Base-by-base conservation (phyloP, 2,888 invertebrate species). In the Galerucella pusilla region DNA sequence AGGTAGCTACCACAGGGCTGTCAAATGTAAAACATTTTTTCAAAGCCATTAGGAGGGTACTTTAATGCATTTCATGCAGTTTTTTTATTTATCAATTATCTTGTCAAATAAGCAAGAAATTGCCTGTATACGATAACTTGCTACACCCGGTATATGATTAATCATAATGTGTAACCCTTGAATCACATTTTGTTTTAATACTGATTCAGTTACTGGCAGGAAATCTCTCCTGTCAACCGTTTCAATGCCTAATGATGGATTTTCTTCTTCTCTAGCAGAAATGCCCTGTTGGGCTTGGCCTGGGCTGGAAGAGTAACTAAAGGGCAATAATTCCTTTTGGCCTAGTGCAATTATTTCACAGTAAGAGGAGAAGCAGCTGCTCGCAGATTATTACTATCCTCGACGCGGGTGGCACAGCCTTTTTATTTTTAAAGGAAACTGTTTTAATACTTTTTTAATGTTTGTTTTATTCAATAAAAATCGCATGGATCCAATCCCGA, bases 361-460 rank as follows among this genome's bases (percentile, higher is more conserved):
- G 61, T 63, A 45, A 46, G 46, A 49, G 46, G 68, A 46, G 83
- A 80, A 78, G 80, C 84, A 84, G 84, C 81, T 84, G 84, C 75
- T 78, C 75, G 75, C 75, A 81, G 84, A 83, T 83, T 84, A 84
- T 84, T 83, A 81, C 82, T 80, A 73, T 78, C 75, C 77, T 73
- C 68, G 45, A 59, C 75, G 80, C 1, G 2, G 16, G 49, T 16
- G 68, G 68, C n/a, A 54, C 66, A 11, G 9, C 14, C 9, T 42
- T 14, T n/a, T 63, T 63, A 63, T 20, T 64, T 64, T 46, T 46
- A 4, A 14, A 2, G 42, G 46, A 64, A 64, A 42, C n/a, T 7
- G 7, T 1, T 46, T 46, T 5, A 42, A 45, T n/a, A 64, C 12
- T 64, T 11, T 64, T 64, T 14, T 4, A 35, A n/a, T 42, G 35